Evolutionary conservation across 2,888 invertebrate species (phyloP).

Genomic region (Parascotia fuliginaria): DNA sequence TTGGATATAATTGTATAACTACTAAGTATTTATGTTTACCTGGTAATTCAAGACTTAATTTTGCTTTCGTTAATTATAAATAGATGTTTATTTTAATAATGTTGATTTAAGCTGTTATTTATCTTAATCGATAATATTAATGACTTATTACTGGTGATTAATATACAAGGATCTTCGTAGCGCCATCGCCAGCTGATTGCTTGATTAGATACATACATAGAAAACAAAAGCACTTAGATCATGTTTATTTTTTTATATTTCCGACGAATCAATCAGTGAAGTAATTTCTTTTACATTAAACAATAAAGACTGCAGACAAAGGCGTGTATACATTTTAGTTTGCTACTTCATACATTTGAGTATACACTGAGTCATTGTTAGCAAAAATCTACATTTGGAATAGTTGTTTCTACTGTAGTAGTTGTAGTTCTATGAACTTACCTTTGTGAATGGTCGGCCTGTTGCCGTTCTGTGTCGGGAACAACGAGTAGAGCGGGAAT

Average conservation of each 20-base stretch:
- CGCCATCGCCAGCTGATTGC: no score
- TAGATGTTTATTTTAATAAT: no score
- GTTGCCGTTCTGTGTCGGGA: conserved; percentile 79
- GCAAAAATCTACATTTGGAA: conserved; percentile 12
- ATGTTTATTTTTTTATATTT: background rate
- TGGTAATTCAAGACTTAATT: conserved; percentile 14
- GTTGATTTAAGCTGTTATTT: no score
- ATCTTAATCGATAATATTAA: no score
- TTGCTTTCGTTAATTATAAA: no score
- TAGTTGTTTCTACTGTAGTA: conserved; percentile 18
- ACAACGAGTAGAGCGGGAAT: conserved; percentile 90
- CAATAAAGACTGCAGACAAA: background rate
- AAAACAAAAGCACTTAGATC: no score
- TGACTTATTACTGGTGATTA: no score
- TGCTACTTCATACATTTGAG: background rate
- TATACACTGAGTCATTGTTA: background rate
- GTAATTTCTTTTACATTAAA: background rate
- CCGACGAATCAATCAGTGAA: background rate
- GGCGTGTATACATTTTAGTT: background rate
- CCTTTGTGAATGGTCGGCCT: conserved; percentile 85
- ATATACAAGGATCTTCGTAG: no score
- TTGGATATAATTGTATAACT: background rate
- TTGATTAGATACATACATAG: no score
- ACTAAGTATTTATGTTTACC: conserved; percentile 22
- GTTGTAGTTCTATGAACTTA: conserved; percentile 49